These are phyloP conservation scores for Lasaia peninsularis DNA, from an alignment of 1,140 invertebrate genomes.

Conservation along the genomic window DNA sequence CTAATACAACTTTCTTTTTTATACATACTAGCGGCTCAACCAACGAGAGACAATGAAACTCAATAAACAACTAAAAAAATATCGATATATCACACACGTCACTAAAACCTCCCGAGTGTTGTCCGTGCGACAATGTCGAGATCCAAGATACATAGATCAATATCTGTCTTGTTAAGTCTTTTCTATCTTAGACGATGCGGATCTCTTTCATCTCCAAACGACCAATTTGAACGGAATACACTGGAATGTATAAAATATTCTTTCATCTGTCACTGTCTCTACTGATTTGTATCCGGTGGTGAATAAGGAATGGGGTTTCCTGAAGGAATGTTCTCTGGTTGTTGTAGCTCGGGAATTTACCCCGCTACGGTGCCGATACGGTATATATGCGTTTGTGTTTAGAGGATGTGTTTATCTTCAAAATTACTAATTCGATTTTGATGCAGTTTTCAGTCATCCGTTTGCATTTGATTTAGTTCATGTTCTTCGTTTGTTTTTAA, in stretches of 20 bases:
- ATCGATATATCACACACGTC: not conserved
- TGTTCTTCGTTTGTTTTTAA: too few relatives aligned
- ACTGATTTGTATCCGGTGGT: not conserved
- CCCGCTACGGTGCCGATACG: too few relatives aligned
- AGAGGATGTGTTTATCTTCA: too few relatives aligned
- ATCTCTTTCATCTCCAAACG: constrained; percentile 1
- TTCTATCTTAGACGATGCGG: not conserved
- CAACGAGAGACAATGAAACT: too few relatives aligned
- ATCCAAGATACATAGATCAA: not conserved
- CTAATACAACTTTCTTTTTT: too few relatives aligned
- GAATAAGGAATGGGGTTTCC: not conserved
- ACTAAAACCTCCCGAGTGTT: not conserved
- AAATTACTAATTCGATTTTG: too few relatives aligned
- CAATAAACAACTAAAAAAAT: too few relatives aligned
- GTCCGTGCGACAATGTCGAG: constrained; percentile 1
- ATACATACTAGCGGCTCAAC: too few relatives aligned
- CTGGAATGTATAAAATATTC: constrained; percentile 8
- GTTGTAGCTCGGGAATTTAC: not conserved
- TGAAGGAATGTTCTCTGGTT: not conserved
- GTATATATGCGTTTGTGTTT: too few relatives aligned
- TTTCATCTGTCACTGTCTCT: not conserved
- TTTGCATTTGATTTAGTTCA: too few relatives aligned
- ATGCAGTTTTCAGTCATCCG: too few relatives aligned
- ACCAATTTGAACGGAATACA: not conserved
- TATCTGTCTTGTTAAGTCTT: not conserved